phyloP scores from a whole-genome alignment of 2,113 vertebrate genomes.

The Passerina amoena region DNA sequence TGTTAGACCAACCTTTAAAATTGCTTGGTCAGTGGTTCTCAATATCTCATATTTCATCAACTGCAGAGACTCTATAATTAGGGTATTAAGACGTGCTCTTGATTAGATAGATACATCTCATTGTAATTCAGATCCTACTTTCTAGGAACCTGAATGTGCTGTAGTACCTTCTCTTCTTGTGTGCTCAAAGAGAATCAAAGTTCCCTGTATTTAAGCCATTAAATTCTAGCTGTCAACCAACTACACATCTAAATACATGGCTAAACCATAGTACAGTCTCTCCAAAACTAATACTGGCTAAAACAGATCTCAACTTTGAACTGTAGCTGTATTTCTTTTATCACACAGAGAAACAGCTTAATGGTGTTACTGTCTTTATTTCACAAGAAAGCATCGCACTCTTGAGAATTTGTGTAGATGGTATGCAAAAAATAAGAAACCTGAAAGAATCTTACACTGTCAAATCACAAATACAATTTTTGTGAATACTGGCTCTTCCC shows the following conservation, averaged over 20 bases:
- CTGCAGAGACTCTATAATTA: background rate
- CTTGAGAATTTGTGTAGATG: background rate
- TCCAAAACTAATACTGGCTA: background rate
- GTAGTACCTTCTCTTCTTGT: background rate
- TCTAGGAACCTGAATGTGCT: background rate
- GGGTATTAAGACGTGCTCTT: background rate
- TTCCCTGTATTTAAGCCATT: background rate
- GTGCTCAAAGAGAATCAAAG: background rate
- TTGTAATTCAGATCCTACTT: background rate
- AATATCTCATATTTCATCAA: background rate
- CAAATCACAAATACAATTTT: background rate
- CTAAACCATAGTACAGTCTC: background rate
- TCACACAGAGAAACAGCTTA: background rate
- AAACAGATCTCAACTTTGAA: background rate
- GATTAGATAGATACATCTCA: background rate
- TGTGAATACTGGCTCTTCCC: background rate
- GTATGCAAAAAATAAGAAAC: background rate
- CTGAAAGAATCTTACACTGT: background rate
- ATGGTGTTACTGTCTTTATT: background rate
- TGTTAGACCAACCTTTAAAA: slow-evolving; percentile 54
- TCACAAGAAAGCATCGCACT: background rate
- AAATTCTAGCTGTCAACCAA: background rate
- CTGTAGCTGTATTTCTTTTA: rapidly evolving
- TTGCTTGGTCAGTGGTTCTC: slow-evolving; percentile 52
- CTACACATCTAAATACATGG: background rate